Evolutionary conservation across 2,113 vertebrate genomes (phyloP), one percentile per base, ranked within the genome.

Genomic region (Glaucomys volans): DNA sequence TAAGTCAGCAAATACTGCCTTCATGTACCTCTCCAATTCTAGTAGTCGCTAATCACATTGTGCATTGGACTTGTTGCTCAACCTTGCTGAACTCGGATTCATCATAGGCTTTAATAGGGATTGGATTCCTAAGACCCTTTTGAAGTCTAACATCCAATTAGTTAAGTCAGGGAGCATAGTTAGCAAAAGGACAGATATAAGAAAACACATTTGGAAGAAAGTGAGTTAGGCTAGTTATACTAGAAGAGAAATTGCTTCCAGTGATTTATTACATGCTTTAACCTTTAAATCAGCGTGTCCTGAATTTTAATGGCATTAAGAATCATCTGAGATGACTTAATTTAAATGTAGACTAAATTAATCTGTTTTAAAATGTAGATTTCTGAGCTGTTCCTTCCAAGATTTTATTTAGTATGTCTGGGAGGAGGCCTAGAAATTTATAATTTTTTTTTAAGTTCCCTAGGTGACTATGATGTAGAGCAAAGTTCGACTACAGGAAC

Each of bases 181-280:
- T 32, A 94, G 40, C 17, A 72, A 80, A 71, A 79, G 24, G 8
- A 28, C 17, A 28, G 1, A 37, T 47, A 18, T 87, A 72, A 93
- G 74, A 80, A 94, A 87, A 80, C 40, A 50, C 26, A 40, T 81
- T 87, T 81, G 67, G n/a, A 88, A 81, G 85, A 74, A 81, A 50
- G 26, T 12, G 12, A 80, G 75, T 26, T 26, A 74, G 66, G 69
- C 35, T 42, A 80, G 35, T 77, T 86, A 93, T 20, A 59, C 40
- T 9, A 71, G 47, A 81, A 4, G 42, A 57, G 32, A 57, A 30
- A 62, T 22, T 30, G 17, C 35, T 69, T 59, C 40, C 50, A 59
- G 26, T 44, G 40, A 69, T 59, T 81, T 91, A 67, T 44, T 69
- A 57, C 4, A 79, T 24, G 12, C 12, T 69, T n/a, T 69, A 87